phyloP scores from a whole-genome alignment of 2,888 invertebrate genomes.

The Amphipoea lucens region DNA sequence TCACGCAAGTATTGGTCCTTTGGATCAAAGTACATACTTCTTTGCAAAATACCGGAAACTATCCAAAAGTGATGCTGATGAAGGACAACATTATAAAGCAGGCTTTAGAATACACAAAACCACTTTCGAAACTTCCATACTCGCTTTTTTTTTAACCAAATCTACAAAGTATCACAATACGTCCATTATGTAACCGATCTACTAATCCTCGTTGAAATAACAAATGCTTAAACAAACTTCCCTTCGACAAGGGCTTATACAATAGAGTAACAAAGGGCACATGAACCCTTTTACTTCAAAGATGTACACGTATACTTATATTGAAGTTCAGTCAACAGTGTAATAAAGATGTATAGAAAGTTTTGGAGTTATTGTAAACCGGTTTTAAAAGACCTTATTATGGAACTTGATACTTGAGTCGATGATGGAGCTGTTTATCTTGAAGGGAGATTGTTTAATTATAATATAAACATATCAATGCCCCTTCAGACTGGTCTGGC shows the following conservation, averaged over 20 bases:
- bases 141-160: slow-evolving; percentile 7
- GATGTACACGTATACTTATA: slow-evolving; percentile 38
- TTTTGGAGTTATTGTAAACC: slow-evolving; percentile 52
- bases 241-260: slow-evolving; percentile 42
- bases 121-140: slow-evolving; percentile 13
- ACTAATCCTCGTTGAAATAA: slow-evolving; percentile 63
- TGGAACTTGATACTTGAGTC: slow-evolving; percentile 60
- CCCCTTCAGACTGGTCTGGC: not conserved
- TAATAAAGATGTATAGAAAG: slow-evolving; percentile 62
- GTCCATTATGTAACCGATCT: slow-evolving; percentile 56
- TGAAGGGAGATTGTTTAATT: slow-evolving; percentile 37
- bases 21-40: not conserved
- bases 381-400: slow-evolving; percentile 53
- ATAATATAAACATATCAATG: slow-evolving; percentile 30
- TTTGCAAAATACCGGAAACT: slow-evolving; percentile 8
- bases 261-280: slow-evolving; percentile 56
- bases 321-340: slow-evolving; percentile 52
- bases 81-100: not conserved
- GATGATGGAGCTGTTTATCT: slow-evolving; percentile 47
- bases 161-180: slow-evolving; percentile 46
- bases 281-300: slow-evolving; percentile 43
- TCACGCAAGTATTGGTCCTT: not conserved
- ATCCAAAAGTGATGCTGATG: not conserved
- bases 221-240: slow-evolving; percentile 56
- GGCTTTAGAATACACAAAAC: slow-evolving; percentile 1